Base-by-base conservation (phyloP, 2,888 invertebrate species). In the Copidosoma aretas region DNA sequence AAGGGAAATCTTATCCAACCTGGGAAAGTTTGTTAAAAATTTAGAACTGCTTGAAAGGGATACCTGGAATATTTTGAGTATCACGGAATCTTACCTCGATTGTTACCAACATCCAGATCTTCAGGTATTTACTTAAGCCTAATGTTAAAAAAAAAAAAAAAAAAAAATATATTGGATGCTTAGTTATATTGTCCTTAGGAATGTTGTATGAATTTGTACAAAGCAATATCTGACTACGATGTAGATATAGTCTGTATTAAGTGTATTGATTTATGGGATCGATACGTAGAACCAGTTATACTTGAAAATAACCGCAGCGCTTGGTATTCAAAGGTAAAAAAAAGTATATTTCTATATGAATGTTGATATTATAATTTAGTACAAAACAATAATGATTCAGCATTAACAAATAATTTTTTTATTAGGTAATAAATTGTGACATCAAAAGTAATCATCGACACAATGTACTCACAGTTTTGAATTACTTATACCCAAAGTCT, bases 41-140 rank as follows among this genome's bases (percentile, higher is more conserved):
- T 81, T 91, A 70, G 82, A 82, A 66, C 77, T 89, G 14, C 79
- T 81, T 1, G 88, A 86, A 61, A 79, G 79, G 1, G 76, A 82
- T 24, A 77, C 88, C 39, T 80, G 82, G 70, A 78, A 80, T 1
- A 81, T 88, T 21, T 83, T 89, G 79, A 75, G 75, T 2, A 81
- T 84, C 12, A 84, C 85, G 15, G 80, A 85, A 19, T 76, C 81
- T 0, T 91, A 91, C 79, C 84, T 91, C 32, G 88, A 86, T 70
- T 82, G 83, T 66, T 85, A 86, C 67, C 91, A 91, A 78, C 89
- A 91, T 19, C 83, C 85, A 67, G 86, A 86, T 2, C 82, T 91
- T 71, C 91, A 91, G 86, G 91, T 91, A 78, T 76, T 67, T 17
- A 46, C 43, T 1, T 46, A 22, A 19, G 21, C 25, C 63, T 17